phyloP scores from a whole-genome alignment of 2,113 vertebrate species.

The Danionella cerebrum region DNA sequence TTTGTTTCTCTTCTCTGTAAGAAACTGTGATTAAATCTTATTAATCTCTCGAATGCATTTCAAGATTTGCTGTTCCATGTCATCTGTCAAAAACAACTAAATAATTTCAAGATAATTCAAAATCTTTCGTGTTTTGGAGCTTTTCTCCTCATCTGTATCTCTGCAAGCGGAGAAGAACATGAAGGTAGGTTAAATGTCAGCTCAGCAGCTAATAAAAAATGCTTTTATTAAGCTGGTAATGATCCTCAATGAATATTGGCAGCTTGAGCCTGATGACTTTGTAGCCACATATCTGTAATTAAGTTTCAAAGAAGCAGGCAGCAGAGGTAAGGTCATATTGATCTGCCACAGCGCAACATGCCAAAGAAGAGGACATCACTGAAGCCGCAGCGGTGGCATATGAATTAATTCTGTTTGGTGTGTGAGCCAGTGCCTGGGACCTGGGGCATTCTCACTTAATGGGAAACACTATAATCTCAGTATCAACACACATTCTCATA shows the following conservation, averaged over 20 bases:
- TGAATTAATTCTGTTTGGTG: slow-evolving; percentile 43
- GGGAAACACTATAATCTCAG: slow-evolving; percentile 45
- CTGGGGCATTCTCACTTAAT: slow-evolving; percentile 48
- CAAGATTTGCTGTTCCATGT: neutral
- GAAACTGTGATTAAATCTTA: no score
- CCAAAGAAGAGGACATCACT: slow-evolving; percentile 62
- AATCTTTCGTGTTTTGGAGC: slow-evolving; percentile 56
- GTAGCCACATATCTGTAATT: slow-evolving; percentile 74
- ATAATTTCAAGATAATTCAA: slow-evolving; percentile 19
- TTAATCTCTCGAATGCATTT: no score
- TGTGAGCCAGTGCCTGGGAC: slow-evolving; percentile 34
- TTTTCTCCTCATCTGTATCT: slow-evolving; percentile 51
- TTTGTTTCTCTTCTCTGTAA: no score
- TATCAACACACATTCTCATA: slow-evolving; percentile 34
- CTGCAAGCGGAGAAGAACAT: slow-evolving; percentile 59
- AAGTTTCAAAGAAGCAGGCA: slow-evolving; percentile 68
- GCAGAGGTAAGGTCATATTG: slow-evolving; percentile 72
- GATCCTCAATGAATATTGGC: slow-evolving; percentile 73
- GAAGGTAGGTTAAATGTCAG: slow-evolving; percentile 61
- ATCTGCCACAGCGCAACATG: slow-evolving; percentile 59
- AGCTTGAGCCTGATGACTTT: slow-evolving; percentile 71
- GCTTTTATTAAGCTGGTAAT: slow-evolving; percentile 70
- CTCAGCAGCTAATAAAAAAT: slow-evolving; percentile 63
- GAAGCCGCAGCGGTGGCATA: slow-evolving; percentile 47
- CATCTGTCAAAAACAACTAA: neutral